Percentiles rank a stretch among this genome's conserved stretches.
phyloP scores from a whole-genome alignment of 2,113 vertebrate species.

The Scomber scombrus region DNA sequence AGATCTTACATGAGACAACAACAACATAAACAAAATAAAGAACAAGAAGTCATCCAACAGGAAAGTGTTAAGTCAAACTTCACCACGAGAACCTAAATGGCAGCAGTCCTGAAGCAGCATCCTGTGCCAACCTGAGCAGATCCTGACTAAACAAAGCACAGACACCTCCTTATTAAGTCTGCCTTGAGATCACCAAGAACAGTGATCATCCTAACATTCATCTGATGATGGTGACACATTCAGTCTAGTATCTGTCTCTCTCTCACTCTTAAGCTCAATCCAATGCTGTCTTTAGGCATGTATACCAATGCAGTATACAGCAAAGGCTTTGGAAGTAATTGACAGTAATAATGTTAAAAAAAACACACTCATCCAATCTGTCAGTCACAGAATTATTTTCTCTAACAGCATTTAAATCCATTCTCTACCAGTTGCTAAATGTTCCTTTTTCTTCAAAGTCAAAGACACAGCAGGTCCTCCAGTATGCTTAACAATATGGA shows the following conservation, averaged over 20 bases:
- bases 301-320: not conserved
- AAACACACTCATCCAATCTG: not conserved
- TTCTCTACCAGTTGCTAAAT: constrained; percentile 17
- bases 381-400: constrained; percentile 27
- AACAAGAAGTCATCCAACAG: not conserved
- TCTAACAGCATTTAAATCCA: constrained; percentile 21
- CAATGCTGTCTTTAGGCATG: constrained; percentile 5
- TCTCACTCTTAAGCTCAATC: not conserved
- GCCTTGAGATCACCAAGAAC: not conserved
- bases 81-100: not conserved
- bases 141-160: constrained; percentile 43
- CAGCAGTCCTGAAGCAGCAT: constrained; percentile 18
- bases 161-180: constrained; percentile 44
- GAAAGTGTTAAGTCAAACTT: not conserved
- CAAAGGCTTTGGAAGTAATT: constrained; percentile 19
- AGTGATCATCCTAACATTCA: constrained; percentile 20
- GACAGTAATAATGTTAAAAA: not conserved
- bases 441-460: constrained; percentile 13
- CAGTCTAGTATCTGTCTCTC: not conserved
- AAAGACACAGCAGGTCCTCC: constrained; percentile 44
- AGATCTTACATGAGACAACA: not conserved
- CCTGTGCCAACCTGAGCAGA: constrained; percentile 24
- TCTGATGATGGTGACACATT: constrained; percentile 3
- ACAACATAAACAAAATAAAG: too few species aligned
- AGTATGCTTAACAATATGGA: constrained; percentile 44